Base-by-base conservation (phyloP, 1,140 invertebrate genomes). In the Muscidifurax raptorellus region DNA sequence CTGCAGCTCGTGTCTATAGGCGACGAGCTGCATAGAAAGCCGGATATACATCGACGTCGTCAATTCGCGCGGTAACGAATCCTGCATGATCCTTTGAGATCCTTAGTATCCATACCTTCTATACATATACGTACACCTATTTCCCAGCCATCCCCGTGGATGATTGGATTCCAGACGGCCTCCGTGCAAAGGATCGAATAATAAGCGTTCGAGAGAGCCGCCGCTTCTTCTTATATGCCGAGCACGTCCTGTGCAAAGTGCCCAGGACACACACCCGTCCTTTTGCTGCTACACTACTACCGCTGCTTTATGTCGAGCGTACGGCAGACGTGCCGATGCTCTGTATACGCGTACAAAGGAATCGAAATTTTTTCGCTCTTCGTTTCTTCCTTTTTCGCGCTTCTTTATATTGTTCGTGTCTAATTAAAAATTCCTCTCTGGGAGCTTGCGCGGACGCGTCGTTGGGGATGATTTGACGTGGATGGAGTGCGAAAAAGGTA, bases 31-130 rank as follows among this genome's bases (percentile, higher is more conserved):
- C 44, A 47, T 47, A 47, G 44, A 47, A 18, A 47, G 44, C 10
- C 44, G 13, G 18, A 52, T 52, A 18, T 1, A 0, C 66, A 7
- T 30, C 9, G 66, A 32, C 7, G 25, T n/a, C n/a, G n/a, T n/a
- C 27, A 69, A 28, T 69, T 69, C 12, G 27, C 80, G 13, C 30
- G 13, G 22, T 59, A 75, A 82, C 71, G 80, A 82, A 82, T 72
- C 80, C 80, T 27, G n/a, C 47, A 52, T 74, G 47, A 82, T 82
- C 80, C 80, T 64, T 75, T 74, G 71, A 82, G 71, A 82, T 66
- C 80, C 44, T 74, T 59, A 52, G 67, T 59, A n/a, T 80, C 77
- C 18, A 28, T 78, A 36, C 59, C 77, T 40, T 40, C 36, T 32
- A 32, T 32, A 32, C 32, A 2, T 9, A 40, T 40, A 40, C 0